These are phyloP conservation scores for Zosterops pallidus DNA, from an alignment of 2,113 vertebrate genomes.

Conservation along the genomic window DNA sequence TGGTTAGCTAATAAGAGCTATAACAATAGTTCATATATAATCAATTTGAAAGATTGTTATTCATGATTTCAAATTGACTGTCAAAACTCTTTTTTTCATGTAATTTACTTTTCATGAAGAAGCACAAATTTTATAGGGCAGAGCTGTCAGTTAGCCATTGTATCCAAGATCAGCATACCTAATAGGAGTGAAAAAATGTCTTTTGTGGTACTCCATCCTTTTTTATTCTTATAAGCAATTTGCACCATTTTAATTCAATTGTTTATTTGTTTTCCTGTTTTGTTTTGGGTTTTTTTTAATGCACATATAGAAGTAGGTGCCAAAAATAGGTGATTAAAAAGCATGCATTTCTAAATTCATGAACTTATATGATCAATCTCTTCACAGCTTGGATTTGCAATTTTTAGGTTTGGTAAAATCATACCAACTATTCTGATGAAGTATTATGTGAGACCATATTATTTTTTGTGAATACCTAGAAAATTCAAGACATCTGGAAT, in stretches of 20 bases:
- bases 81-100: background rate
- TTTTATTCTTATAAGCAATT: background rate
- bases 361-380: background rate
- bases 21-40: background rate
- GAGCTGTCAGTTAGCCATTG: background rate
- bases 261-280: background rate
- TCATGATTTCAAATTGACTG: background rate
- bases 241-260: background rate
- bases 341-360: background rate
- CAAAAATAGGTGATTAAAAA: background rate
- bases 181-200: background rate
- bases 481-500: slow-evolving; percentile 27
- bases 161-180: slow-evolving; percentile 1
- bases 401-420: background rate
- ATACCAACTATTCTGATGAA: background rate
- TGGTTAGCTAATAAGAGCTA: background rate
- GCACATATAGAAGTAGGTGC: background rate
- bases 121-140: background rate
- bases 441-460: background rate
- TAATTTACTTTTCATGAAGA: background rate
- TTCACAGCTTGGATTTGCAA: background rate
- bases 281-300: background rate
- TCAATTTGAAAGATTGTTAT: background rate
- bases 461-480: background rate
- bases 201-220: background rate